Evolutionary conservation across 2,113 vertebrate species (phyloP), one percentile per base, ranked within the genome.

Genomic region (Petroica traversi): DNA sequence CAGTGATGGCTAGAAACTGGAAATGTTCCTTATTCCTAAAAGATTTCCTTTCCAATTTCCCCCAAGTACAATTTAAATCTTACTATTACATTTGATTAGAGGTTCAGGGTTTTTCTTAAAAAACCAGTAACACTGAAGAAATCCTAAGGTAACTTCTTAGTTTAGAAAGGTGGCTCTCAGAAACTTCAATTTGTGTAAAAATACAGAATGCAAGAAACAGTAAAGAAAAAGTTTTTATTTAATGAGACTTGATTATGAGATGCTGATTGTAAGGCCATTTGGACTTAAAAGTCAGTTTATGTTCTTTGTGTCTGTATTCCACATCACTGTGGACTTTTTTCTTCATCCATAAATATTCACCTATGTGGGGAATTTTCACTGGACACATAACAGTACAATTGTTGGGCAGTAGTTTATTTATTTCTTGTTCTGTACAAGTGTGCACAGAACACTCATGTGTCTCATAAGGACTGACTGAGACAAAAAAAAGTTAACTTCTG

Each of bases 371-470:
- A 77, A 24, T 71, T 94, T 33, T 81, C 3, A 7, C 54, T 28
- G 31, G 7, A 15, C 6, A 2, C 4, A 1, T 46, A 46, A 3
- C 22, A 40, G 57, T 88, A 17, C 22, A 43, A 3, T 29, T 48
- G 8, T 17, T 71, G 18, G 33, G 4, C 28, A 25, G 1, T 63
- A 67, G 20, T 31, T 79, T 58, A 19, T 57, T 11, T 59, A 17
- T 36, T 29, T n/a, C 8, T 15, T 33, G 15, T 58, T 76, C 45
- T 51, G 19, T 18, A 12, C 5, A 36, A 33, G 41, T 67, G 24
- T 33, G 2, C 31, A 15, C 19, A n/a, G n/a, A n/a, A n/a, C 16
- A 22, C 20, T 38, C 4, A 0, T 26, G 5, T 78, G 16, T 82
- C 29, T 77, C 9, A 6, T 54, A 82, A 84, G 34, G 25, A 9